phyloP scores from a whole-genome alignment of 2,888 invertebrate species.

The Hanleya hanleyi region DNA sequence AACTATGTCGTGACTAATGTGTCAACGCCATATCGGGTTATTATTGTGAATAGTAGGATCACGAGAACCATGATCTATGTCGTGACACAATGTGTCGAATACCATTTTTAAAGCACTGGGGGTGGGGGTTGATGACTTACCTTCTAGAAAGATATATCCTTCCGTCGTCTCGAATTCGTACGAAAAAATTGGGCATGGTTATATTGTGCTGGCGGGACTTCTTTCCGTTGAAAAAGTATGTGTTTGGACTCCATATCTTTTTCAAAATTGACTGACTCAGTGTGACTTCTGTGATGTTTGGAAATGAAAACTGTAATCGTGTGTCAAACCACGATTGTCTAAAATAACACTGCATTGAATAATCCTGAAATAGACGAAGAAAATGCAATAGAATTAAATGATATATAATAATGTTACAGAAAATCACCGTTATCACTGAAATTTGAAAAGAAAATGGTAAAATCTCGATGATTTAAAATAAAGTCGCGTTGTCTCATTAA shows the following conservation, averaged over 20 bases:
- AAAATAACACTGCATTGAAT: conserved; percentile 69
- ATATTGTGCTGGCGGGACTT: conserved; percentile 94
- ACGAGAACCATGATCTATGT: too few species aligned
- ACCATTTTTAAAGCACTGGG: background rate
- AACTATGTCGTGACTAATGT: too few species aligned
- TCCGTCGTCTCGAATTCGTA: conserved; percentile 79
- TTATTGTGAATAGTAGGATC: too few species aligned
- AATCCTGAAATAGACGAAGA: conserved; percentile 64
- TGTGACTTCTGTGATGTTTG: conserved; percentile 60
- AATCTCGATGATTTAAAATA: too few species aligned
- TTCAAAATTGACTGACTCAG: conserved; percentile 84
- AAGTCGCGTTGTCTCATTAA: too few species aligned
- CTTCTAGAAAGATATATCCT: conserved; percentile 61
- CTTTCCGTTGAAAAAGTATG: conserved; percentile 78
- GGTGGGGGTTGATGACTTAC: conserved; percentile 29
- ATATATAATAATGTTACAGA: too few species aligned
- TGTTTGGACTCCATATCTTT: conserved; percentile 97
- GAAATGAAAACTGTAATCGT: conserved; percentile 59
- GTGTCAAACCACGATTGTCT: conserved; percentile 69
- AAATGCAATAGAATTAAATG: too few species aligned
- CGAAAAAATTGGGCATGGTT: conserved; percentile 94
- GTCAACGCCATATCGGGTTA: too few species aligned
- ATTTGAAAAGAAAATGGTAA: too few species aligned
- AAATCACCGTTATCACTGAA: too few species aligned
- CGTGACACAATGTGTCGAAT: too few species aligned